Base-by-base conservation (phyloP, 2,888 invertebrate genomes). In the Nemapogon koenigi region DNA sequence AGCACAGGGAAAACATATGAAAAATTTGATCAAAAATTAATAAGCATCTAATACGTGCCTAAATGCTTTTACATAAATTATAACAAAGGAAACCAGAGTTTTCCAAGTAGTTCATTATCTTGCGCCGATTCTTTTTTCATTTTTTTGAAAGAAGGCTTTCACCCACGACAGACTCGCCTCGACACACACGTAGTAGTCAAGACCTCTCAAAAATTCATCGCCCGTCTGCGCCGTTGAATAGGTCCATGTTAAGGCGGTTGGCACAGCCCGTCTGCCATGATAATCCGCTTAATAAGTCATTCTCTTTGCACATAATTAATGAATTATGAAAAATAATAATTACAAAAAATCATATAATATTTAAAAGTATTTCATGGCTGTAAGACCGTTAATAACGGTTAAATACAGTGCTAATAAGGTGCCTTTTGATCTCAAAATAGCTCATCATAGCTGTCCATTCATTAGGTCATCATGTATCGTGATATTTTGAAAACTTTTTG, bases 151-250 rank as follows among this genome's bases (percentile, higher is more conserved):
- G 32, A 8, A 32, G 18, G 32, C 18, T 32, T 17, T 32, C 30
- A 30, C 32, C 11, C 3, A 8, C 32, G 26, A 14, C 26, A 22
- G 36, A 32, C 19, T 14, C 37, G 28, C 18, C 33, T 27, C 53
- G 57, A 58, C 61, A 60, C 58, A 64, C 60, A 62, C 61, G 27
- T 52, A 61, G 62, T 57, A 63, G 63, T 61, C 58, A 53, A 68
- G 70, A 57, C 69, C 73, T 64, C 73, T 76, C 72, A 75, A 76
- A 75, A 73, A 76, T 76, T 75, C 76, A 76, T 72, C 73, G 71
- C 64, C 70, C 69, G 75, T 75, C 76, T 72, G 67, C 62, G 15
- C 27, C 16, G 15, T 26, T 41, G 41, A 40, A 42, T 36, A 37
- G 61, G 57, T 62, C 59, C 55, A 49, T 59, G 56, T 55, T 56